Base-by-base conservation (phyloP, 2,888 invertebrate species). In the Drosophila nigricruria region DNA sequence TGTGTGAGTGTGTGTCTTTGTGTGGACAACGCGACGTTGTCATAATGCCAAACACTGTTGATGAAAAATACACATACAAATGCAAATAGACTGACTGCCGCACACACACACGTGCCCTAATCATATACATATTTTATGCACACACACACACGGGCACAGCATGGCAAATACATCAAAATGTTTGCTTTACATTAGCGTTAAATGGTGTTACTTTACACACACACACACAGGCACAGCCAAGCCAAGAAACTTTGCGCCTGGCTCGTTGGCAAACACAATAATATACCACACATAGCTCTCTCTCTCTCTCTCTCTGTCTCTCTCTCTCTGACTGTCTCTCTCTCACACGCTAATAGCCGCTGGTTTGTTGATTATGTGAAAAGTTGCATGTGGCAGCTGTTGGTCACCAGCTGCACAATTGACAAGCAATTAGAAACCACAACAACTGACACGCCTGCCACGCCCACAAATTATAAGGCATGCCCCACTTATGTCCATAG, bases 101-200 rank as follows among this genome's bases (percentile, higher is more conserved):
- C 43, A 60, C 54, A 52, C 43, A 64, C 34, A 47, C 38, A 52
- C 32, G 18, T 49, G 49, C 14, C 18, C 30, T 30, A 49, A 49
- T 49, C 30, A 49, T 20, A 49, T 49, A 49, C 30, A 49, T 32
- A 32, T 49, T 49, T 32, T 49, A 49, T 18, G 43, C 50, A 42
- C 59, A 43, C 54, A 30, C 45, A 63, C 66, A 45, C 49, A 64
- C 38, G 49, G 5, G 72, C 56, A 18, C 0, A 36, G 79, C 75
- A 78, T 74, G 76, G 74, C 86, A 86, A 88, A 86, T 88, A 86
- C 81, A 87, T 86, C 80, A 80, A 82, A 82, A 74, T 91, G 88
- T 91, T 91, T 90, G 79, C 82, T 81, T 88, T 87, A 89, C 90
- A 91, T 91, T 91, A 91, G 90, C 84, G 86, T 84, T 84, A 88